phyloP scores from a whole-genome alignment of 2,797 vertebrate species.

The Pseudochirops cupreus region DNA sequence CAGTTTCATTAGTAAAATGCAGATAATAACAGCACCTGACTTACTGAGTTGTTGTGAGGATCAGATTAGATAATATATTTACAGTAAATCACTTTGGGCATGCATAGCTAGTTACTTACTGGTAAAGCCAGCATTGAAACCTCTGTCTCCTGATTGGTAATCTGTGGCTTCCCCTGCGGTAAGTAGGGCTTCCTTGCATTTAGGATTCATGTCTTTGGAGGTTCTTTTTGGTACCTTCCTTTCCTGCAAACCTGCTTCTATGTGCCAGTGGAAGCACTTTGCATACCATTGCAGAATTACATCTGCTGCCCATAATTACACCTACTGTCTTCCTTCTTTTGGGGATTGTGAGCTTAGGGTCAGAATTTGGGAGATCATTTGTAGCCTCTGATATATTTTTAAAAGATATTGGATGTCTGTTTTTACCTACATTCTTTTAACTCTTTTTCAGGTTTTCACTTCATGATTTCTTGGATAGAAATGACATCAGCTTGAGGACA shows the following conservation, averaged over 20 bases:
- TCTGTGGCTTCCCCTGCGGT: not conserved
- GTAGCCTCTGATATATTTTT: slow-evolving; percentile 31
- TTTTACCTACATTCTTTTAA: slow-evolving; percentile 57
- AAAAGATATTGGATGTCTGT: not conserved
- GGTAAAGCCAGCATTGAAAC: not conserved
- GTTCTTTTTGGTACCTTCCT: slow-evolving; percentile 37
- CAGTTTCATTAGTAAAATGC: not conserved
- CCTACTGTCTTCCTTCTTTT: not conserved
- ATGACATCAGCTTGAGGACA: slow-evolving; percentile 52
- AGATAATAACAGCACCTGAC: not conserved
- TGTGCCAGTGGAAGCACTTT: slow-evolving; percentile 3
- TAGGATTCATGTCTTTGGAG: slow-evolving; percentile 47
- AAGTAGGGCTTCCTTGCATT: not conserved
- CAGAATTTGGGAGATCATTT: slow-evolving; percentile 29
- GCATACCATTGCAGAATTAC: not conserved
- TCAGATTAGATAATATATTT: not conserved
- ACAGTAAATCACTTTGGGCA: not conserved
- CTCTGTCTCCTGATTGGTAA: not conserved
- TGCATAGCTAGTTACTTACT: not conserved
- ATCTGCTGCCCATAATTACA: not conserved
- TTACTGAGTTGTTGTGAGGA: not conserved
- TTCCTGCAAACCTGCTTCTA: not conserved
- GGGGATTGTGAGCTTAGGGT: not conserved
- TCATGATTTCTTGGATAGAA: slow-evolving; percentile 59
- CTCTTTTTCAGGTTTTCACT: slow-evolving; percentile 75